These are phyloP conservation scores for Actinopyga echinites DNA, from an alignment of 53 echinoderm and acorn worm species.

Conservation along the genomic window DNA sequence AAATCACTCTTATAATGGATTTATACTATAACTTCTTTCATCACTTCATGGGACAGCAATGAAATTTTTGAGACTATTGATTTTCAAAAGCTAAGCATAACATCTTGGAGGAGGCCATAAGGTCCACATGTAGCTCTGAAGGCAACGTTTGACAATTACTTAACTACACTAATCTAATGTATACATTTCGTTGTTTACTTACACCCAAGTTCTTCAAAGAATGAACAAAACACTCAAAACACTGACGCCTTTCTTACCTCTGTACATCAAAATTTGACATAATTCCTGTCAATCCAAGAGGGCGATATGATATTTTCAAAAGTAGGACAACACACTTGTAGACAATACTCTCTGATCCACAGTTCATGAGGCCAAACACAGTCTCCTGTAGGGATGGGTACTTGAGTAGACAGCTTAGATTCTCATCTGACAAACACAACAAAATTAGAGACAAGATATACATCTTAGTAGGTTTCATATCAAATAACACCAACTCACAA, in stretches of 20 bases:
- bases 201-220: no score
- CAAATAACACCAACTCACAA: no score
- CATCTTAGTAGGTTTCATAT: background rate
- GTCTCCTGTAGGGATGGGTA: conserved; percentile 19
- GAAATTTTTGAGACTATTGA: no score
- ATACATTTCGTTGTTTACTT: no score
- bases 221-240: background rate
- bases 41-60: no score
- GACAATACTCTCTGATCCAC: conserved; percentile 35
- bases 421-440: conserved; percentile 64
- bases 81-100: no score
- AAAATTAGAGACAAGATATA: background rate
- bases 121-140: no score
- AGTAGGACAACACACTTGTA: conserved; percentile 59
- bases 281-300: conserved; percentile 50
- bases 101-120: no score
- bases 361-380: conserved; percentile 57
- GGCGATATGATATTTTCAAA: conserved; percentile 57
- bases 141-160: no score
- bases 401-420: conserved; percentile 49
- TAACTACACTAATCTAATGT: no score
- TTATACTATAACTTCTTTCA: no score
- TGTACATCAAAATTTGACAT: conserved; percentile 62
- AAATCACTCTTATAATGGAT: no score
- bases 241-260: conserved; percentile 51